These are phyloP conservation scores for Poecilia gillii DNA, from an alignment of 2,797 vertebrate genomes.

Conservation along the genomic window DNA sequence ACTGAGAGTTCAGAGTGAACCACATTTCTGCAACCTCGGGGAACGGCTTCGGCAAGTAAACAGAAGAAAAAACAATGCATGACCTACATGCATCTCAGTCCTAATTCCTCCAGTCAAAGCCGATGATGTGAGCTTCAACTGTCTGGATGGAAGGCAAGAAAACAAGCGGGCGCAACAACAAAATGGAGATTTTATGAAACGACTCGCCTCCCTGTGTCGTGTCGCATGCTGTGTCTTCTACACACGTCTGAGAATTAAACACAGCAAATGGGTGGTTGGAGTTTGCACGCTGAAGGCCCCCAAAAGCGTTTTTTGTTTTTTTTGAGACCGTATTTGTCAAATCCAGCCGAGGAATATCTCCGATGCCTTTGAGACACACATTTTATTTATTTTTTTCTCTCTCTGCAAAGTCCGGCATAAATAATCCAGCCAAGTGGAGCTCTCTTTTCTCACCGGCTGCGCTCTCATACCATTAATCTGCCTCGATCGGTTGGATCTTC, in stretches of 20 bases:
- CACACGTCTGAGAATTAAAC: slow-evolving; percentile 17
- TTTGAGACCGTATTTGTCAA: slow-evolving; percentile 5
- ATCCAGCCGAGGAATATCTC: slow-evolving; percentile 16
- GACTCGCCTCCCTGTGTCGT: slow-evolving; percentile 8
- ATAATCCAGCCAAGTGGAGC: slow-evolving; percentile 58
- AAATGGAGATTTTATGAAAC: slow-evolving; percentile 9
- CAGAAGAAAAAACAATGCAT: slow-evolving; percentile 36
- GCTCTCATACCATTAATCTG: slow-evolving; percentile 72
- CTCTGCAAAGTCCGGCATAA: slow-evolving; percentile 50
- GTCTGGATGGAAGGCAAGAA: slow-evolving; percentile 31
- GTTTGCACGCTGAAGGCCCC: not conserved
- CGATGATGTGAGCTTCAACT: slow-evolving; percentile 45
- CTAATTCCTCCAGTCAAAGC: slow-evolving; percentile 32
- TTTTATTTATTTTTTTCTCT: slow-evolving; percentile 26
- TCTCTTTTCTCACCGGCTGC: slow-evolving; percentile 57
- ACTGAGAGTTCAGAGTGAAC: slow-evolving; percentile 36
- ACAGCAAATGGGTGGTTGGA: slow-evolving; percentile 3
- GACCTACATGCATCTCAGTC: slow-evolving; percentile 62
- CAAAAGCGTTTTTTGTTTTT: not conserved
- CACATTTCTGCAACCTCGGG: slow-evolving; percentile 61
- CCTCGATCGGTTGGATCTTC: slow-evolving; percentile 64
- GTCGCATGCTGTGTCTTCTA: slow-evolving; percentile 17
- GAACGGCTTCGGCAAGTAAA: slow-evolving; percentile 50
- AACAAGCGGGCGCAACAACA: slow-evolving; percentile 27
- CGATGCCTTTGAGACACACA: slow-evolving; percentile 61